Evolutionary conservation across 2,797 vertebrate species (phyloP).

Genomic region (Pogonophryne albipinna): DNA sequence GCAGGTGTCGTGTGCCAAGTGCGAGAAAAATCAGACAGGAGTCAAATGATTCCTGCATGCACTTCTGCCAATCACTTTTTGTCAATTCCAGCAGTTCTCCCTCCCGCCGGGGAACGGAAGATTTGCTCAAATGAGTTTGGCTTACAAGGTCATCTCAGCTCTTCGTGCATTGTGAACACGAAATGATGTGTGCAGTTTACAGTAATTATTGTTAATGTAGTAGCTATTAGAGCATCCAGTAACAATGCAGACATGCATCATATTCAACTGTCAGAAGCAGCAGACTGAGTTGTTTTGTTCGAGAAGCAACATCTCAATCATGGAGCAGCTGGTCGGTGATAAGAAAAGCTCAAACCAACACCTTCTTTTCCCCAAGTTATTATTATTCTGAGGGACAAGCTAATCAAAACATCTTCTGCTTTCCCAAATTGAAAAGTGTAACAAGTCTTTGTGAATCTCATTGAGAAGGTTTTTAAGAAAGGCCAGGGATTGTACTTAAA

Average conservation of each 20-base stretch:
- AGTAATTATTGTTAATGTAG: conserved; percentile 8
- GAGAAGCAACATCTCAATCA: background rate
- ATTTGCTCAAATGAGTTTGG: background rate
- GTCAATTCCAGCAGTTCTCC: conserved; percentile 34
- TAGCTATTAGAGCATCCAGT: conserved; percentile 14
- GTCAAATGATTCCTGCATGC: conserved; percentile 57
- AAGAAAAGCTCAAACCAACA: background rate
- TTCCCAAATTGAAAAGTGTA: no score
- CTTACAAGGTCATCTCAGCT: background rate
- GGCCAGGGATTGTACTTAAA: no score
- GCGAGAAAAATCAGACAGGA: conserved; percentile 40
- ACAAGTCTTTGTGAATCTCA: no score
- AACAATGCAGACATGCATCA: background rate
- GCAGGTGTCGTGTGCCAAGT: conserved; percentile 11
- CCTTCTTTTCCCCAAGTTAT: background rate
- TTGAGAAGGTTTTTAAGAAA: no score
- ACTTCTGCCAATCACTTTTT: conserved; percentile 46
- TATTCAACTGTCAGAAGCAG: background rate
- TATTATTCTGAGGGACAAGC: background rate
- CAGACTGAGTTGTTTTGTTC: background rate
- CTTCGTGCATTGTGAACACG: background rate
- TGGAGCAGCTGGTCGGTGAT: background rate
- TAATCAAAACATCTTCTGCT: background rate
- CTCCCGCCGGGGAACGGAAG: conserved; percentile 8
- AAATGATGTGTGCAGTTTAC: background rate